Evolutionary conservation across 2,797 vertebrate species (phyloP).

Genomic region (Sus cebifrons): DNA sequence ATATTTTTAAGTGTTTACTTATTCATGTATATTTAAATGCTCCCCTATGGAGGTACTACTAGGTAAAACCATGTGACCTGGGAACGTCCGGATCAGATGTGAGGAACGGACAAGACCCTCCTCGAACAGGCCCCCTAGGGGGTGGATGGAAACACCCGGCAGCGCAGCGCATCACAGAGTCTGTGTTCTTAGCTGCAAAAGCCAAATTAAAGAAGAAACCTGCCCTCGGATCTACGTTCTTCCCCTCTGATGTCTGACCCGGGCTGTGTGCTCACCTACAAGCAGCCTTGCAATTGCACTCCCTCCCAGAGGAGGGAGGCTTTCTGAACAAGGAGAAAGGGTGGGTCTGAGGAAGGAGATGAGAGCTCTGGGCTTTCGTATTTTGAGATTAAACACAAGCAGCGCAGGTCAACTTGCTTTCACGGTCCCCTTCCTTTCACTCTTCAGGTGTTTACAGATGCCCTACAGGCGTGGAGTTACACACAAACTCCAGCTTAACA

Average conservation of each 20-base stretch:
- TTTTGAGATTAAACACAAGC: not conserved
- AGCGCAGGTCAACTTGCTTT: not conserved
- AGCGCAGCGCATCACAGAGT: not conserved
- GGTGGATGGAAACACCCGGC: not conserved
- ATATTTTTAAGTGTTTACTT: not conserved
- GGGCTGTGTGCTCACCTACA: not conserved
- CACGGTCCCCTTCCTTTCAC: not conserved
- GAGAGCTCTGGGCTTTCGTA: not conserved
- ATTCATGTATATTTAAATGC: not conserved
- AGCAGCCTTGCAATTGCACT: not conserved
- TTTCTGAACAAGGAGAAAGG: not conserved
- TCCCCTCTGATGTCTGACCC: not conserved
- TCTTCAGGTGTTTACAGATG: not conserved
- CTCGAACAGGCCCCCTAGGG: not conserved
- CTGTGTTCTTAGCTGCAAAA: not conserved
- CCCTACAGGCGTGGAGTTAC: not conserved
- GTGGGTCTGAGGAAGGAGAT: not conserved
- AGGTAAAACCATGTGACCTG: not conserved
- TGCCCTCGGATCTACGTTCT: not conserved
- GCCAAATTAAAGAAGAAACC: not conserved
- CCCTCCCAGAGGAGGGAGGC: not conserved
- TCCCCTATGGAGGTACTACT: not conserved
- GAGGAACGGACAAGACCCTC: not conserved
- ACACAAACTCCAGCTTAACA: not conserved
- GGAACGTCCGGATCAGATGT: not conserved